Percentiles rank a stretch among this genome's conserved stretches.
phyloP scores from a whole-genome alignment of 2,797 vertebrate species.

The Setipinna tenuifilis region DNA sequence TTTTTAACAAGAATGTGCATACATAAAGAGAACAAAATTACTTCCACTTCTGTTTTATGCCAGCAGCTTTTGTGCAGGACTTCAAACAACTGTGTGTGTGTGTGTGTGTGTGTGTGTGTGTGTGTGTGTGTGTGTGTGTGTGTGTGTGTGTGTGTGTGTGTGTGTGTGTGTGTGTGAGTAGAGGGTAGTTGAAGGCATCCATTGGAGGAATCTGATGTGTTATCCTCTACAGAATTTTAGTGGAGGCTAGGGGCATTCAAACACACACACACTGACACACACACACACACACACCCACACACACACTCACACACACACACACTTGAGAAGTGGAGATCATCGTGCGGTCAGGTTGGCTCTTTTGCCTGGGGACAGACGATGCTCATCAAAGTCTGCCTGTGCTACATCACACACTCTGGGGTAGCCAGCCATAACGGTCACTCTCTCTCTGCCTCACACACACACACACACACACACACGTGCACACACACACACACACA shows the following conservation, averaged over 20 bases:
- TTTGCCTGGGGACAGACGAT: conserved; percentile 11
- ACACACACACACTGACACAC: not conserved
- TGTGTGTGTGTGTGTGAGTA: not conserved
- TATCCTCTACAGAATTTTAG: conserved; percentile 6
- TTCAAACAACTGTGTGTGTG: not conserved
- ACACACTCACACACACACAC: not conserved
- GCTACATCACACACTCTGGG: conserved; percentile 22
- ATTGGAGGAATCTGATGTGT: conserved; percentile 6
- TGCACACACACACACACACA: not conserved
- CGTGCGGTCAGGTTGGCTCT: conserved; percentile 15
- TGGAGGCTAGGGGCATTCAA: not conserved
- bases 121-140: not conserved
- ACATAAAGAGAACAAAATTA: not conserved
- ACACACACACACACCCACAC: not conserved
- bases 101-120: conserved; percentile 6
- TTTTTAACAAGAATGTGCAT: not conserved
- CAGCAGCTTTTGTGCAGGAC: not conserved
- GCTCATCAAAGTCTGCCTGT: conserved; percentile 18
- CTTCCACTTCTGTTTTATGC: not conserved
- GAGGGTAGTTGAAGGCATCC: not conserved
- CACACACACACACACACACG: conserved; percentile 3
- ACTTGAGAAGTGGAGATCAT: conserved; percentile 3
- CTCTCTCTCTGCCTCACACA: not conserved
- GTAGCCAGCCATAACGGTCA: conserved; percentile 24
- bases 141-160: not conserved